These are phyloP conservation scores for Plebejus melissa DNA, from an alignment of 2,888 invertebrate species.

Conservation along the genomic window DNA sequence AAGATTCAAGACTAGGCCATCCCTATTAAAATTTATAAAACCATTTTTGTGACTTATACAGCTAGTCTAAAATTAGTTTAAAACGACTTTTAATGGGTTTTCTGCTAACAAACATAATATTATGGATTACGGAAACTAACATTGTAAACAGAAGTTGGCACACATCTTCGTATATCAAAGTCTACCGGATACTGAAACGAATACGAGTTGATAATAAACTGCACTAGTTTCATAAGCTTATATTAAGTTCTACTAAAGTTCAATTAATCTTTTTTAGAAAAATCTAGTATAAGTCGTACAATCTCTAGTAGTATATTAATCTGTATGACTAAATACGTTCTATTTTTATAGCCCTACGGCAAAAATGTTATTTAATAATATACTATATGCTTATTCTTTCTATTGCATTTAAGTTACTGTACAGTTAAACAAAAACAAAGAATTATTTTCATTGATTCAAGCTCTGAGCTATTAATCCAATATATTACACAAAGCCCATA, in stretches of 20 bases:
- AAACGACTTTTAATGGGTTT: background rate
- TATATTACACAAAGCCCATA: background rate
- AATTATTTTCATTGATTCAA: too few relatives aligned
- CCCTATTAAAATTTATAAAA: background rate
- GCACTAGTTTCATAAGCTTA: background rate
- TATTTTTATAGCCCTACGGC: too few relatives aligned
- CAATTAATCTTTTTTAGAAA: too few relatives aligned
- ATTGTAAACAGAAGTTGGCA: constrained; percentile 12
- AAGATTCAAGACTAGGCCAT: background rate
- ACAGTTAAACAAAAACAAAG: too few relatives aligned
- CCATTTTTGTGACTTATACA: background rate
- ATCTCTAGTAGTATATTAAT: too few relatives aligned
- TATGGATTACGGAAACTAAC: background rate
- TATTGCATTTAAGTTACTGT: too few relatives aligned
- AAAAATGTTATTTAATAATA: too few relatives aligned
- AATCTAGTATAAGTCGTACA: too few relatives aligned
- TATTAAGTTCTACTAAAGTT: background rate
- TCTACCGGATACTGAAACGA: constrained; percentile 27
- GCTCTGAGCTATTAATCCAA: too few relatives aligned
- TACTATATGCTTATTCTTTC: too few relatives aligned
- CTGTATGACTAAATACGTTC: too few relatives aligned
- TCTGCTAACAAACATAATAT: background rate
- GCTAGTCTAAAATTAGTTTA: background rate
- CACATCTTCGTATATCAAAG: constrained; percentile 10
- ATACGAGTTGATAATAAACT: constrained; percentile 22